Conservation (phyloP, 2,888 invertebrate genomes). For the Entomobrya proxima region DNA sequence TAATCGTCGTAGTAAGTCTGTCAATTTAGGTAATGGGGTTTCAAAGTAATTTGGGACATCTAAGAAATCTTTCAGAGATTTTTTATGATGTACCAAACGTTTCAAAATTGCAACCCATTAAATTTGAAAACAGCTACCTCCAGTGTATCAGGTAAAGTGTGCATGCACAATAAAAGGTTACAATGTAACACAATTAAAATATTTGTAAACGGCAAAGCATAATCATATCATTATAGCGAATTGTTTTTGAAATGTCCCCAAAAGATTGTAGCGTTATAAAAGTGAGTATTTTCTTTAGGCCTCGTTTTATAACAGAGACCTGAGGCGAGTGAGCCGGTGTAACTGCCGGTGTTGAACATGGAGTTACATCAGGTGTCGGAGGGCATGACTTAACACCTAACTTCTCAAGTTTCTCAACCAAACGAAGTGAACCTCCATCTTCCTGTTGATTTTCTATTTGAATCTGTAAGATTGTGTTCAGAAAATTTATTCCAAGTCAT, state of each 20-base stretch:
- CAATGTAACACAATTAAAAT: too few species aligned
- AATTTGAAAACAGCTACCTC: too few species aligned
- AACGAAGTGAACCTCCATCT: conserved; percentile 62
- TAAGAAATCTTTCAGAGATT: too few species aligned
- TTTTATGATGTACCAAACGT: neutral
- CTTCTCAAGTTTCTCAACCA: conserved; percentile 71
- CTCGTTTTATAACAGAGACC: conserved; percentile 60
- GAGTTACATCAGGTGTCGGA: conserved; percentile 72
- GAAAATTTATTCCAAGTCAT: conserved; percentile 51
- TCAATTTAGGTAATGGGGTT: too few species aligned
- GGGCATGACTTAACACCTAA: conserved; percentile 64
- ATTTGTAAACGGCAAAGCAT: too few species aligned
- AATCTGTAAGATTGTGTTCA: conserved; percentile 59
- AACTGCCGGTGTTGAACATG: conserved; percentile 71
- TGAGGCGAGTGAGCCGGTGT: conserved; percentile 74
- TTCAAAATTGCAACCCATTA: too few species aligned
- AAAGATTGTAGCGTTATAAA: neutral
- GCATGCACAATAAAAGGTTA: too few species aligned
- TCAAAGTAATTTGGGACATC: too few species aligned
- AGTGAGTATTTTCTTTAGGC: neutral
- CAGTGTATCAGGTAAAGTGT: too few species aligned
- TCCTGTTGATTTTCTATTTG: conserved; percentile 64
- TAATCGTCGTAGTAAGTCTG: too few species aligned
- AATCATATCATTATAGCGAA: too few species aligned
- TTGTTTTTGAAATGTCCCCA: neutral